These are phyloP conservation scores for Myotis pilosus DNA, from an alignment of 2,797 vertebrate genomes.

Conservation along the genomic window DNA sequence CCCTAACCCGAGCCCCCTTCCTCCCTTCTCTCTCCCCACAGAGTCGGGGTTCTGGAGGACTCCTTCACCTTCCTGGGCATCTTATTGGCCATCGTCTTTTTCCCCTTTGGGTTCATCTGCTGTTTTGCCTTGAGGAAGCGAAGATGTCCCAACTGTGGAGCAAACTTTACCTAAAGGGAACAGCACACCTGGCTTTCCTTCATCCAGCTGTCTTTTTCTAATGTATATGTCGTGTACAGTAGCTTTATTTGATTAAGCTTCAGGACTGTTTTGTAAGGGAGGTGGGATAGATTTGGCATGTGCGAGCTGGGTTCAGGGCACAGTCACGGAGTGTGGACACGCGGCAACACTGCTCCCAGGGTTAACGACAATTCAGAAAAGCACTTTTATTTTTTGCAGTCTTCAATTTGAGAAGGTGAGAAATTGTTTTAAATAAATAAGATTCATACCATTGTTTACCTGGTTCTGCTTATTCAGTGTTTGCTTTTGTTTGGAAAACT, in stretches of 20 bases:
- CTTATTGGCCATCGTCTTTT: slow-evolving; percentile 96
- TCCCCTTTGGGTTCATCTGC: slow-evolving; percentile 97
- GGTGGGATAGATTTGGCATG: slow-evolving; percentile 74
- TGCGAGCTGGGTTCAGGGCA: slow-evolving; percentile 48
- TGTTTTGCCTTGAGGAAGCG: slow-evolving; percentile 97
- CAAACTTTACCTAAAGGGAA: slow-evolving; percentile 92
- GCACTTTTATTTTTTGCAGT: slow-evolving; percentile 84
- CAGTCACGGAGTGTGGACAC: slow-evolving; percentile 69
- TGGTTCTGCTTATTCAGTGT: background rate
- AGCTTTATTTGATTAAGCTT: slow-evolving; percentile 81
- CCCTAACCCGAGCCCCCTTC: background rate
- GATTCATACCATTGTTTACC: slow-evolving; percentile 66
- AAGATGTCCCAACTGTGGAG: slow-evolving; percentile 97
- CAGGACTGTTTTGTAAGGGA: slow-evolving; percentile 85
- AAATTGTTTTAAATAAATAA: slow-evolving; percentile 75
- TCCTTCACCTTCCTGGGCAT: slow-evolving; percentile 98
- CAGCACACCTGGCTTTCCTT: slow-evolving; percentile 64
- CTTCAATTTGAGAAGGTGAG: slow-evolving; percentile 78
- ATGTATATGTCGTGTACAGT: slow-evolving; percentile 88
- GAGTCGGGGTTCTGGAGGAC: slow-evolving; percentile 97
- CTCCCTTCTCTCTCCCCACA: slow-evolving; percentile 75
- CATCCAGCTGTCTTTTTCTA: slow-evolving; percentile 80
- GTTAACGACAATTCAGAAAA: slow-evolving; percentile 80
- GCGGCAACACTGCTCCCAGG: slow-evolving; percentile 71
- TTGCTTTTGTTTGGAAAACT: background rate